Conservation (phyloP, 2,113 vertebrate genomes). For the Vidua chalybeata region DNA sequence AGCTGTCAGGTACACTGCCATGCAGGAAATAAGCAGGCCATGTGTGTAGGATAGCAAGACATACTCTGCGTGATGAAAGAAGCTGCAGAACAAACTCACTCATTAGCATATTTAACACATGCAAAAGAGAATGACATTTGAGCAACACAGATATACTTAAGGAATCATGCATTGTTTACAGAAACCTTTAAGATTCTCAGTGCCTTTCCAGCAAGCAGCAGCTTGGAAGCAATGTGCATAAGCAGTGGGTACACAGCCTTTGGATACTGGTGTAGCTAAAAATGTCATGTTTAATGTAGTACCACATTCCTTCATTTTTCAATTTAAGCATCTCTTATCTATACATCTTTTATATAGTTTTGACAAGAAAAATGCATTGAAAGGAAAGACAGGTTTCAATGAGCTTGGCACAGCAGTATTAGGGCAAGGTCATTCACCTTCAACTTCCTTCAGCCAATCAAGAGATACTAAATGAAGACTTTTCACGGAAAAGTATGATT, state of each 20-base stretch:
- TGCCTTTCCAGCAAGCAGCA: neutral
- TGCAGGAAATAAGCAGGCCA: neutral
- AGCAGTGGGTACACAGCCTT: neutral
- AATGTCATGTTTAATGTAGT: neutral
- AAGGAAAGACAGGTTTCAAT: neutral
- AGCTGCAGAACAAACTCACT: neutral
- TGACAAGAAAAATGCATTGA: neutral
- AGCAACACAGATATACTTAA: neutral
- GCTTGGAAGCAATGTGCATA: neutral
- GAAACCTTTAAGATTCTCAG: neutral
- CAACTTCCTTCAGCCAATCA: neutral
- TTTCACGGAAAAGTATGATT: neutral
- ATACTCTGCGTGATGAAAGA: neutral
- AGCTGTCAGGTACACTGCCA: neutral
- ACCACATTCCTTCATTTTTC: neutral
- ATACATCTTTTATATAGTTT: neutral
- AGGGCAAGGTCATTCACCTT: neutral
- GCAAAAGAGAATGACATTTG: neutral
- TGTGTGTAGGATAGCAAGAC: neutral
- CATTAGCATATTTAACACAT: neutral
- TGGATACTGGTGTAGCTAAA: neutral
- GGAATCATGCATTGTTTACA: neutral
- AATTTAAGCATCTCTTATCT: neutral
- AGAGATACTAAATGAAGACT: neutral
- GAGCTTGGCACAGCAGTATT: neutral